These are phyloP conservation scores for Phragmatobia fuliginosa DNA, from an alignment of 2,888 invertebrate species.

Conservation along the genomic window DNA sequence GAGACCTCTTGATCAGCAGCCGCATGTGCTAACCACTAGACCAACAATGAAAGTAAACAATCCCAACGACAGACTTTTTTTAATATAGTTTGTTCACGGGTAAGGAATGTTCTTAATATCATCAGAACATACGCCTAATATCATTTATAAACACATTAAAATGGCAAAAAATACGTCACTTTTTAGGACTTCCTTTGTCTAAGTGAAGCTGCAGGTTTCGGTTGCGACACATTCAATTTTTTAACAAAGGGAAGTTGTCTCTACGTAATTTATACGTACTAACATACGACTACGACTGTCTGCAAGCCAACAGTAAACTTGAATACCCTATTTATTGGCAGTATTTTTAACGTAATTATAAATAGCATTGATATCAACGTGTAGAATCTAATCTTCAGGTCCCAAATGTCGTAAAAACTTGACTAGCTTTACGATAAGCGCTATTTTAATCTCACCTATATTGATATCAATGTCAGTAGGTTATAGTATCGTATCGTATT, in stretches of 20 bases:
- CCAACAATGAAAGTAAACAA: too few species aligned
- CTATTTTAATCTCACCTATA: conserved; percentile 24
- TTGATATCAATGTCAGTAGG: conserved; percentile 41
- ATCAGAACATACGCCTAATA: neutral
- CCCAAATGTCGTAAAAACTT: neutral
- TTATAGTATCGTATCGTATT: conserved; percentile 12
- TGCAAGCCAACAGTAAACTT: neutral
- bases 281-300: too few species aligned
- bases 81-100: neutral
- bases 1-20: too few species aligned
- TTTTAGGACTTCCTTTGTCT: neutral
- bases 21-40: too few species aligned
- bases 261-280: conserved; percentile 20
- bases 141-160: neutral
- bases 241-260: conserved; percentile 39
- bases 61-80: neutral
- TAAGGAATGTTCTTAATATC: neutral
- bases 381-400: conserved; percentile 13
- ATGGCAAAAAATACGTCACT: neutral
- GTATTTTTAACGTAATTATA: neutral
- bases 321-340: neutral
- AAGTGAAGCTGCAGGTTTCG: neutral
- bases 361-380: neutral
- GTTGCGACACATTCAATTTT: conserved; percentile 21
- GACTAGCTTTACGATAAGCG: conserved; percentile 27